These are phyloP conservation scores for Leptinotarsa tumamoca DNA, from an alignment of 2,888 invertebrate species.

Conservation along the genomic window DNA sequence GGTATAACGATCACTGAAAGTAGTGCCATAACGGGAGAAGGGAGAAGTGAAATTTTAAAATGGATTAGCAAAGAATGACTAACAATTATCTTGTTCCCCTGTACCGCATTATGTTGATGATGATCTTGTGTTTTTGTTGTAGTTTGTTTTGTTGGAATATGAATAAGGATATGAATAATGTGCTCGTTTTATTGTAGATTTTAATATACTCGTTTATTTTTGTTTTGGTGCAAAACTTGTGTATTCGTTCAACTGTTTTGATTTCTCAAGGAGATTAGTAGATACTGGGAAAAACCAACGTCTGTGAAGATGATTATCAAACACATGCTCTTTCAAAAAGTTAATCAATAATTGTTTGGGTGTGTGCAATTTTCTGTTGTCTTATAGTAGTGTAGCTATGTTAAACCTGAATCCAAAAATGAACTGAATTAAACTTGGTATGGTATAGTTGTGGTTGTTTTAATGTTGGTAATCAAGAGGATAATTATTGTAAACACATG, in stretches of 20 bases:
- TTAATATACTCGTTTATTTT: not conserved
- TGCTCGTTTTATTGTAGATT: not conserved
- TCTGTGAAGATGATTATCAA: not conserved
- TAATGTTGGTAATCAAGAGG: too few species aligned
- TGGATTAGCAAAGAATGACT: constrained; percentile 65
- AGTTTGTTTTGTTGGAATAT: not conserved
- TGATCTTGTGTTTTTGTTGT: not conserved
- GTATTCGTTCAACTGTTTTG: not conserved
- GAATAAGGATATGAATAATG: not conserved
- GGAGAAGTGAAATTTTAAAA: constrained; percentile 75
- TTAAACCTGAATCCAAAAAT: too few species aligned
- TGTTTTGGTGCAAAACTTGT: not conserved
- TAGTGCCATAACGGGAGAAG: constrained; percentile 79
- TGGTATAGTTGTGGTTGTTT: too few species aligned
- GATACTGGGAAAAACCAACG: not conserved
- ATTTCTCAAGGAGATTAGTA: not conserved
- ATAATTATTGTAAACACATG: too few species aligned
- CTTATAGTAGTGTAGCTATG: too few species aligned
- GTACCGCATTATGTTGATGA: not conserved
- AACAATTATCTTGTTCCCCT: not conserved
- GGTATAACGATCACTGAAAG: constrained; percentile 79
- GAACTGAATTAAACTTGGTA: too few species aligned
- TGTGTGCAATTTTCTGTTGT: too few species aligned
- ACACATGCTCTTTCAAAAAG: too few species aligned
- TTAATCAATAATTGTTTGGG: too few species aligned